Evolutionary conservation across 64 coral and sea anemone species (phyloP), one percentile per base, ranked within the genome.

Genomic region (Astreopora myriophthalma): DNA sequence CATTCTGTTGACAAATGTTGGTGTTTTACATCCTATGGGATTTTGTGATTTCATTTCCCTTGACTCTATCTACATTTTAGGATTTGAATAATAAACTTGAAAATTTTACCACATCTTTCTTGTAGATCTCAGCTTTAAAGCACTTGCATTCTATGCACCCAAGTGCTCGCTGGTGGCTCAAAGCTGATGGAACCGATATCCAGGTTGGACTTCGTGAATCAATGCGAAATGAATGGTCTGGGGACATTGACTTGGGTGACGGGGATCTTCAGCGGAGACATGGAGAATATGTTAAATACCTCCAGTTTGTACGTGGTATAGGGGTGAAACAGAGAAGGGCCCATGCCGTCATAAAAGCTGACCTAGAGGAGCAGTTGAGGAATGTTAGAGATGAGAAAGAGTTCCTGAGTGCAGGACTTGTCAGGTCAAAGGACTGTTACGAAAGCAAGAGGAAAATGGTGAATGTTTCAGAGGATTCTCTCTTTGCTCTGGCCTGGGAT

Each of bases 401-500:
- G 20, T 86, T 95, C 31, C 60, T 86, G 12, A 25, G 58, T 69
- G 44, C 57, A 14, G 87, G 71, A 32, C 12, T 78, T 3, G 51
- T 48, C 29, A 48, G 49, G 34, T 29, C 72, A 3, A 86, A 78
- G 23, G 55, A 67, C 52, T 40, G 31, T 8, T 79, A 86, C 48
- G 69, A 85, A 16, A 75, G 49, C 3, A 71, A 95, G 29, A 17
- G 29, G 19, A 90, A 71, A 66, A 38, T 74, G 40, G 68, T 12
- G 27, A 94, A 90, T 85, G 74, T 76, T 23, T n/a, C 61, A 63
- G 93, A 95, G 52, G 71, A 86, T 44, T 75, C 24, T 31, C 40
- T 94, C 49, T 94, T 94, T 90, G 93, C 87, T 36, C 28, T 86
- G 46, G 93, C 93, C 20, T 94, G 79, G 93, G 77, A 88, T 71